Evolutionary conservation across 2,888 invertebrate genomes (phyloP), one percentile per base, ranked within the genome.

Genomic region (Xestia xanthographa): DNA sequence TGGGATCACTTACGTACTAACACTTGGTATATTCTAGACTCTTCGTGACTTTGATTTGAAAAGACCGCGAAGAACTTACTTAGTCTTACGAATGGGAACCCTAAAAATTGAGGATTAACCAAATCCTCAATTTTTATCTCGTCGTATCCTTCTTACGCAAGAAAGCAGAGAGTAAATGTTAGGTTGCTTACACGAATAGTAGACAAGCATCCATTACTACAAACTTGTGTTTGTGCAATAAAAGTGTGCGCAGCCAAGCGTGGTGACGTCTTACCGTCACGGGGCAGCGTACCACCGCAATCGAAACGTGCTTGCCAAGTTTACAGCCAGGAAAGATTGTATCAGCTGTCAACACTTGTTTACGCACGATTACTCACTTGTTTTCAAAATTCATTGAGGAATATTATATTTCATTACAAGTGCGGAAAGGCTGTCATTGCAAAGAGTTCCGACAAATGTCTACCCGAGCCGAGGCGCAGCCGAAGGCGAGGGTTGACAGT

Each of bases 221-320:
- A 20, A 66, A 38, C 17, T 62, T 41, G 26, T 45, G 34, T 70
- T 60, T 80, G 45, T 71, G 75, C 75, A 80, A 80, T 73, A 80
- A 43, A 66, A 60, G 2, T 43, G 29, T 77, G 56, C 80, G 65
- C 58, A 79, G 22, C 14, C 22, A 41, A 34, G 9, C 45, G n/a
- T 26, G 12, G 79, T 70, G 82, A 79, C 82, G 79, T 80, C 29
- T n/a, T n/a, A n/a, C n/a, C n/a, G 75, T 76, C 82, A 79, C 82
- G 77, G 56, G 65, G 68, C 77, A 12, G 38, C 11, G 69, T 11
- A 26, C 50, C 77, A 58, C 68, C 53, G 50, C 56, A 58, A 48
- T 41, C 26, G 20, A 82, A 82, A 80, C 79, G 82, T 80, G 77
- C 77, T 20, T 43, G 34, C 14, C 38, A 58, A 58, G 48, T 67